Evolutionary conservation across 2,888 invertebrate species (phyloP).

Genomic region (Hemistola chrysoprasaria): DNA sequence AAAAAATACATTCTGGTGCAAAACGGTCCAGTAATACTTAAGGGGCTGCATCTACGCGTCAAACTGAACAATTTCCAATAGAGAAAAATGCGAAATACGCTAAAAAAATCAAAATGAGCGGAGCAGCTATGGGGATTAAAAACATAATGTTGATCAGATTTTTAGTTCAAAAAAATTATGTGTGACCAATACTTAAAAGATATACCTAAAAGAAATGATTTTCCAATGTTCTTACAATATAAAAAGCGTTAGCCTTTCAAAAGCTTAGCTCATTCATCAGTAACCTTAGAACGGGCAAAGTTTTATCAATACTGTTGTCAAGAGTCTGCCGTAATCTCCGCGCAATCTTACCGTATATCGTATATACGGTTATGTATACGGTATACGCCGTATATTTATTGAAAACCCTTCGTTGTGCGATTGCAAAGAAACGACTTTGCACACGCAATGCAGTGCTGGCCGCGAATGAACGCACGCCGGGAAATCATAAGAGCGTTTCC

Average conservation of each 20-base stretch:
- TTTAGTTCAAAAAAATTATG: too few species aligned
- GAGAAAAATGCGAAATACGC: too few species aligned
- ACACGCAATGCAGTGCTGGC: constrained; percentile 68
- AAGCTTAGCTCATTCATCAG: constrained; percentile 12
- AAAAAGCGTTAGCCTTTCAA: constrained; percentile 10
- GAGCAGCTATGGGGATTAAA: too few species aligned
- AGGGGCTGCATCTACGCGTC: too few species aligned
- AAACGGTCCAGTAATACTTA: too few species aligned
- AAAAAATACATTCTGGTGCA: too few species aligned
- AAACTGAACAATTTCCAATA: too few species aligned
- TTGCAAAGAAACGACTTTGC: constrained; percentile 77
- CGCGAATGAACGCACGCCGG: constrained; percentile 35
- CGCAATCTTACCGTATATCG: constrained; percentile 43
- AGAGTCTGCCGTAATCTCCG: constrained; percentile 56
- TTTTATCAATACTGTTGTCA: constrained; percentile 65
- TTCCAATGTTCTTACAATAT: too few species aligned
- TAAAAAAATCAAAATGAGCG: too few species aligned
- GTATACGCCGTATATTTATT: constrained; percentile 65
- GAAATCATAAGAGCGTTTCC: constrained; percentile 1
- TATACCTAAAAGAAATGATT: too few species aligned
- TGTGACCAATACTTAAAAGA: too few species aligned
- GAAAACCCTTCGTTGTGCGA: constrained; percentile 75
- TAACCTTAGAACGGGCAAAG: constrained; percentile 37
- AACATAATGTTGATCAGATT: too few species aligned
- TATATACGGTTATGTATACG: constrained; percentile 44